Evolutionary conservation across 2,888 invertebrate genomes (phyloP).

Genomic region (Drosophila bunnanda): DNA sequence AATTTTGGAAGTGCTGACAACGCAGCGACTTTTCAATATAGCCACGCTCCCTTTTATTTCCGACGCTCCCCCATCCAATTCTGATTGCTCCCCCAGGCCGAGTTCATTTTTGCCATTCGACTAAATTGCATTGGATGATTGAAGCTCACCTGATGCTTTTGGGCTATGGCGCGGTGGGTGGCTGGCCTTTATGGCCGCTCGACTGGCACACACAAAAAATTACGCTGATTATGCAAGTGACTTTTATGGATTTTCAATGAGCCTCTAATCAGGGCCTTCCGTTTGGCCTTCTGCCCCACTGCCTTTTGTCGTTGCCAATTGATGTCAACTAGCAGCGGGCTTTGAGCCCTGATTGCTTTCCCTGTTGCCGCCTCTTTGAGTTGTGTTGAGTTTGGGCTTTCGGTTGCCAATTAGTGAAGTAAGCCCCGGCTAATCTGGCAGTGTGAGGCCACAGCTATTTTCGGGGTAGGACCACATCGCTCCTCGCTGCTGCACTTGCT

Average conservation of each 20-base stretch:
- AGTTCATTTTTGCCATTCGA: constrained; percentile 65
- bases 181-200: constrained; percentile 48
- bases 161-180: constrained; percentile 12
- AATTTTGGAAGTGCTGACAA: constrained; percentile 77
- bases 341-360: constrained; percentile 40
- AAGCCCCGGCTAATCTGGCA: constrained; percentile 25
- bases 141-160: constrained; percentile 38
- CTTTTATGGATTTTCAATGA: constrained; percentile 65
- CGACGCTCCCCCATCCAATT: constrained; percentile 23
- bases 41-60: constrained; percentile 25
- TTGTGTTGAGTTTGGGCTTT: constrained; percentile 6
- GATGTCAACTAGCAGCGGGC: constrained; percentile 50
- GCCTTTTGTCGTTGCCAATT: constrained; percentile 48
- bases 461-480: constrained; percentile 1
- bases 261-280: constrained; percentile 57
- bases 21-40: constrained; percentile 46
- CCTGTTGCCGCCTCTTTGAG: constrained; percentile 18
- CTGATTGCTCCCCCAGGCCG: constrained; percentile 78
- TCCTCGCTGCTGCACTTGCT: constrained; percentile 37
- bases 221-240: constrained; percentile 61
- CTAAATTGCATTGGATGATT: constrained; percentile 67
- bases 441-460: constrained; percentile 18
- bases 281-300: constrained; percentile 20
- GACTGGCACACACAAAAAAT: constrained; percentile 35
- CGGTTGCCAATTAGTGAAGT: constrained; percentile 48